These are phyloP conservation scores for Osmerus mordax DNA, from an alignment of 2,113 vertebrate genomes.

Conservation along the genomic window DNA sequence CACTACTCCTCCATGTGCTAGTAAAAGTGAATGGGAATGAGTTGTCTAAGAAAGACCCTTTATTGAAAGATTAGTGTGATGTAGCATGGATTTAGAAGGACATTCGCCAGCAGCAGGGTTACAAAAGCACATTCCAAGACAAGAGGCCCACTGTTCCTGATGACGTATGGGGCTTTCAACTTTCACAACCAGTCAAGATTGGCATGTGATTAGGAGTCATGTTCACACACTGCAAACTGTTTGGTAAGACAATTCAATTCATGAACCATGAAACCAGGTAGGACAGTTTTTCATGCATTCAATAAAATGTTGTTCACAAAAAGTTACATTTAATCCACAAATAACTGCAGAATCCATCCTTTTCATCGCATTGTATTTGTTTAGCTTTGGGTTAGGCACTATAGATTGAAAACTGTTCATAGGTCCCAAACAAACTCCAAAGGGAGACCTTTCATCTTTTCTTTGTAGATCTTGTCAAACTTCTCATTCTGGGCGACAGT, in stretches of 20 bases:
- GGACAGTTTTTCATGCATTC: too few relatives aligned
- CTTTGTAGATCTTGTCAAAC: conserved; percentile 33
- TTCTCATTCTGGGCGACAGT: conserved; percentile 32
- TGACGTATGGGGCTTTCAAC: conserved; percentile 11
- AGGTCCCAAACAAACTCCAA: conserved; percentile 24
- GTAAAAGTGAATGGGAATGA: background rate
- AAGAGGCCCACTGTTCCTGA: conserved; percentile 61
- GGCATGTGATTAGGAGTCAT: conserved; percentile 43
- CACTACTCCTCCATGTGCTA: background rate
- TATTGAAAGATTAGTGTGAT: conserved; percentile 50
- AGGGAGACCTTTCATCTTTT: conserved; percentile 28
- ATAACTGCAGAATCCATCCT: too few relatives aligned
- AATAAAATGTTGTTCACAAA: too few relatives aligned
- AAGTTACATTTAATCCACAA: too few relatives aligned
- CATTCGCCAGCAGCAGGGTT: conserved; percentile 9
- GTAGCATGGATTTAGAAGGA: conserved; percentile 37
- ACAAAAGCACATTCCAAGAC: conserved; percentile 34
- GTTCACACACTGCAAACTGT: conserved; percentile 26
- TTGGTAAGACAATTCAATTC: background rate
- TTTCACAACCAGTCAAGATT: conserved; percentile 44
- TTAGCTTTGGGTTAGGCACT: too few relatives aligned
- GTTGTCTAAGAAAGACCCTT: conserved; percentile 22
- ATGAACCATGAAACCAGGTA: too few relatives aligned
- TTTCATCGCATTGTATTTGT: too few relatives aligned
- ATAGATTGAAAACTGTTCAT: background rate